phyloP scores from a whole-genome alignment of 2,113 vertebrate species.

The Indicator maculatus region DNA sequence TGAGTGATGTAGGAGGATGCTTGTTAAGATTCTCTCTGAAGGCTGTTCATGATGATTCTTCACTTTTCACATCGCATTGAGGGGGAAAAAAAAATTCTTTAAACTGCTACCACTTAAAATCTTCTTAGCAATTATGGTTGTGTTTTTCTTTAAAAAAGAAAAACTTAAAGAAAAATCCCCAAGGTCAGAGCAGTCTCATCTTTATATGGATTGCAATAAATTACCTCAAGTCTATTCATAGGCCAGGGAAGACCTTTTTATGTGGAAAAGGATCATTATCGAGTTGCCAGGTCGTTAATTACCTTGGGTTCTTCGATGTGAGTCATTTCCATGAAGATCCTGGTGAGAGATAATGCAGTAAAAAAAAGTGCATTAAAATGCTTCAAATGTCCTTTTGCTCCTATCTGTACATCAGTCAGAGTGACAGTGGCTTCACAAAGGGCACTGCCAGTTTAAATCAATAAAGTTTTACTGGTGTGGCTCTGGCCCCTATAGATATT shows the following conservation, averaged over 20 bases:
- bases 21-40: conserved; percentile 22
- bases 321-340: conserved; percentile 75
- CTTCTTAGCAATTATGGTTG: conserved; percentile 34
- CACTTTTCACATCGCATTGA: neutral
- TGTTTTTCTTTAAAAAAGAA: neutral
- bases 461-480: conserved; percentile 31
- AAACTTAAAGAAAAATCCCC: conserved; percentile 35
- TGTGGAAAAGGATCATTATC: conserved; percentile 76
- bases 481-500: neutral
- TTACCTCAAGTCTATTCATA: conserved; percentile 71
- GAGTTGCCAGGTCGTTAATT: conserved; percentile 82
- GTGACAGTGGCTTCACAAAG: conserved; percentile 6
- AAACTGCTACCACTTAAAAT: conserved; percentile 40
- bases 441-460: conserved; percentile 47
- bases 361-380: conserved; percentile 73
- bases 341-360: conserved; percentile 73
- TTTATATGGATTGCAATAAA: conserved; percentile 69
- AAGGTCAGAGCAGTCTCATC: conserved; percentile 63
- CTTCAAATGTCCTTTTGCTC: conserved; percentile 70
- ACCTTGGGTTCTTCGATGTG: conserved; percentile 68
- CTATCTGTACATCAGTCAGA: conserved; percentile 57
- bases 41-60: neutral
- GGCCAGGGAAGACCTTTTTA: conserved; percentile 74
- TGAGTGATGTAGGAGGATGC: neutral
- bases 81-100: neutral